Evolutionary conservation across 2,797 vertebrate species (phyloP).

Genomic region (Pangasius macronema): DNA sequence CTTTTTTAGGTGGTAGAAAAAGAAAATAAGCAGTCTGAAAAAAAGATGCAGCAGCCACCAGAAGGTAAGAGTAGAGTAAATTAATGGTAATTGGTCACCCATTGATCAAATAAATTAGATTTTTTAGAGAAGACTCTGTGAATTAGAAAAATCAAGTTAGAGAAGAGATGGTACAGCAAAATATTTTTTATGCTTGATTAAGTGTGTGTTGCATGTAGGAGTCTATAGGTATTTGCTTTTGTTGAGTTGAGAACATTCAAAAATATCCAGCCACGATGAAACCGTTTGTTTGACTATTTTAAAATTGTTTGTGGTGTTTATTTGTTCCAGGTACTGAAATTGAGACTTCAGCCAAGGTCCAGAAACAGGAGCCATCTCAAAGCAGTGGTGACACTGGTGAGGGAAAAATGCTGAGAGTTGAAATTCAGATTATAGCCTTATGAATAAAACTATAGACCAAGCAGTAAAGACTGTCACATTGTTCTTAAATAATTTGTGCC

Average conservation of each 20-base stretch:
- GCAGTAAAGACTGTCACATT: background rate
- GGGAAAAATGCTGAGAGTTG: background rate
- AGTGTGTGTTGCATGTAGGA: background rate
- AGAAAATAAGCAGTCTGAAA: constrained; percentile 18
- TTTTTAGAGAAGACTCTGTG: background rate
- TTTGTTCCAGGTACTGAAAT: background rate
- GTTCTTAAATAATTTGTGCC: background rate
- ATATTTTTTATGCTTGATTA: background rate
- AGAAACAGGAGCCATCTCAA: background rate
- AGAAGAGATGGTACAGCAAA: background rate
- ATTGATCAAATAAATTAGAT: background rate
- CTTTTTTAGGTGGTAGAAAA: constrained; percentile 37
- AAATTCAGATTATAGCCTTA: background rate
- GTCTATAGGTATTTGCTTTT: background rate
- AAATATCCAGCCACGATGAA: background rate
- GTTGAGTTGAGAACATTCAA: background rate
- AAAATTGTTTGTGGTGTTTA: no score
- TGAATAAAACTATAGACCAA: background rate
- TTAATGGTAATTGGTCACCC: background rate
- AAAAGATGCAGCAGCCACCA: background rate
- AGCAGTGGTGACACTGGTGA: background rate
- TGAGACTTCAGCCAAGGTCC: background rate
- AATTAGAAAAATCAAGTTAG: background rate
- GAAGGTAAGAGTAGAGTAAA: constrained; percentile 15
- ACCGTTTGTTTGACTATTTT: background rate